Percentiles rank a stretch among this genome's conserved stretches.
Evolutionary conservation across 2,888 invertebrate species (phyloP).

Genomic region (Anthrax anthrax): DNA sequence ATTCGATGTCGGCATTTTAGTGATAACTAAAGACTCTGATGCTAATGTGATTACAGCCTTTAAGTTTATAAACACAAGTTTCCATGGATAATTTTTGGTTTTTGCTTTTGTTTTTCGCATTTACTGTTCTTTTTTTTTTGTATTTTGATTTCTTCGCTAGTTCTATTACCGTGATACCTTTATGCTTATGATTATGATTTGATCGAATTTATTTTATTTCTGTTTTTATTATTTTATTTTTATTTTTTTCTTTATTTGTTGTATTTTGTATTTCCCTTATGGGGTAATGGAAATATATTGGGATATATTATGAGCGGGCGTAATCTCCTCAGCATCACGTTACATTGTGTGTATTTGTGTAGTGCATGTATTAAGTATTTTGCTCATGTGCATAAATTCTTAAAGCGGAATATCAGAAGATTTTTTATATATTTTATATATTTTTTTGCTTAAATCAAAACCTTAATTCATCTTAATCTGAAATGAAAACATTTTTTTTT

Average conservation of each 20-base stretch:
- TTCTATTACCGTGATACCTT: conserved; percentile 5
- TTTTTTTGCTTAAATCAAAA: too few species aligned
- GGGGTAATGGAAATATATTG: too few species aligned
- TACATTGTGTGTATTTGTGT: conserved; percentile 4
- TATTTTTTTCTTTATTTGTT: too few species aligned
- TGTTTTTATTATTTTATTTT: too few species aligned
- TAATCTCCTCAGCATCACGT: conserved; percentile 3
- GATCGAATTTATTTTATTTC: background rate
- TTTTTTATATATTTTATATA: too few species aligned
- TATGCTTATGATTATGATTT: background rate
- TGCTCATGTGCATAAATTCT: too few species aligned
- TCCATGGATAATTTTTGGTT: conserved; percentile 1
- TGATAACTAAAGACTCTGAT: conserved; percentile 30
- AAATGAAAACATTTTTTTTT: too few species aligned
- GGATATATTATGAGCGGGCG: background rate
- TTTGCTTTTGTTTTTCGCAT: too few species aligned
- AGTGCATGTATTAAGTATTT: too few species aligned
- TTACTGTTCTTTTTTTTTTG: background rate
- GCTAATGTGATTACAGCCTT: conserved; percentile 37
- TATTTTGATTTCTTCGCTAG: background rate
- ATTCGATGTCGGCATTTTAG: conserved; percentile 22
- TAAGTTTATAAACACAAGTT: conserved; percentile 32
- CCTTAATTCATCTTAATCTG: too few species aligned
- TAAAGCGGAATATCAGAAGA: too few species aligned
- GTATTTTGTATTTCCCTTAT: too few species aligned